Percentiles rank a stretch among this genome's conserved stretches.
phyloP scores from a whole-genome alignment of 2,113 vertebrate genomes.

The Pampusana beccarii region DNA sequence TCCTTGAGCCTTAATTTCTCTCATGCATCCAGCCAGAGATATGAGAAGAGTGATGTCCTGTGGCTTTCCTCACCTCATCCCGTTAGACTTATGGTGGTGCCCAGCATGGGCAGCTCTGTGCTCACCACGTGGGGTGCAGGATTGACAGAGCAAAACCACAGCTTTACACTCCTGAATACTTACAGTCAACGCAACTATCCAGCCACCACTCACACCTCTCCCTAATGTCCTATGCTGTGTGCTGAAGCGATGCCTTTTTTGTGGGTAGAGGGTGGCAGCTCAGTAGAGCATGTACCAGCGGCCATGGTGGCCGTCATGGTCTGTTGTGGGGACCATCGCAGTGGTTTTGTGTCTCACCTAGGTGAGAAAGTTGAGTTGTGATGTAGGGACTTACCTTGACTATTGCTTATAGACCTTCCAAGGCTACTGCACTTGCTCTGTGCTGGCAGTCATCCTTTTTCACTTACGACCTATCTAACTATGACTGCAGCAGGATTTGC shows the following conservation, averaged over 20 bases:
- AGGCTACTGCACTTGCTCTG: not conserved
- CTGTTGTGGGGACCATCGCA: not conserved
- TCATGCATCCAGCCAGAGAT: not conserved
- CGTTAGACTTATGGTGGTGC: not conserved
- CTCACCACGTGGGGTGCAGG: not conserved
- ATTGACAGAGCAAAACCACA: not conserved
- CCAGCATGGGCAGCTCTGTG: not conserved
- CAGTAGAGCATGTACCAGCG: not conserved
- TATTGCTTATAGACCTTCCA: not conserved
- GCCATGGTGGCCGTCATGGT: not conserved
- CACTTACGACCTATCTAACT: not conserved
- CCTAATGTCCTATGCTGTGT: accelerated
- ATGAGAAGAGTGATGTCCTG: not conserved
- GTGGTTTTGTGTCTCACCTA: not conserved
- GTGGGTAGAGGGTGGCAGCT: not conserved
- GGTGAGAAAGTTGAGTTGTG: not conserved
- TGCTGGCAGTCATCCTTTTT: not conserved
- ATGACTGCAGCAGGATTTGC: not conserved
- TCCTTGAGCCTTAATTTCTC: not conserved
- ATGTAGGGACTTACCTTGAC: not conserved
- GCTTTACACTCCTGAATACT: not conserved
- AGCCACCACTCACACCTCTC: not conserved
- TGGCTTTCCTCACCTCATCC: not conserved
- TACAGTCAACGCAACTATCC: not conserved
- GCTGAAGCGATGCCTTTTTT: not conserved